These are phyloP conservation scores for Eulacestoma nigropectus DNA, from an alignment of 2,113 vertebrate species.

Conservation along the genomic window DNA sequence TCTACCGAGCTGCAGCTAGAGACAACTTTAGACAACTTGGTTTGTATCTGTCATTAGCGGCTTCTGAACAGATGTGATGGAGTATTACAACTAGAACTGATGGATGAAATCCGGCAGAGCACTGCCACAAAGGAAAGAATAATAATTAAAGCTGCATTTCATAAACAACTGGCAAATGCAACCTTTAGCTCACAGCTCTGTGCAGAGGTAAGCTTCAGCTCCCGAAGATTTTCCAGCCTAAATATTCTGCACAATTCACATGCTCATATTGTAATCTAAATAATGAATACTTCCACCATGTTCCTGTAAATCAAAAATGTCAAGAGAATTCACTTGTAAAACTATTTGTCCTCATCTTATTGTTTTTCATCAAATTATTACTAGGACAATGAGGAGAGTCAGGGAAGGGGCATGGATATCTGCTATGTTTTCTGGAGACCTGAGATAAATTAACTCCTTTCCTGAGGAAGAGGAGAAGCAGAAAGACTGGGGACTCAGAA, in stretches of 20 bases:
- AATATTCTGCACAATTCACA: background rate
- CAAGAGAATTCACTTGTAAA: background rate
- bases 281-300: background rate
- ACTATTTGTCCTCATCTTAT: background rate
- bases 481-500: background rate
- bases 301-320: background rate
- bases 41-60: background rate
- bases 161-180: background rate
- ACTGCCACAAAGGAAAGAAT: background rate
- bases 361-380: background rate
- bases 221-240: background rate
- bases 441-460: background rate
- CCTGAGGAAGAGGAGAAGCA: background rate
- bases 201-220: background rate
- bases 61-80: background rate
- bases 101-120: background rate
- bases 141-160: constrained; percentile 16
- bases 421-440: background rate
- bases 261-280: background rate
- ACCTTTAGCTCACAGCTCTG: background rate
- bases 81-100: background rate
- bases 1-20: constrained; percentile 66
- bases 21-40: constrained; percentile 29
- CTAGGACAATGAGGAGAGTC: background rate
- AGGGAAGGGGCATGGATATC: background rate